Base-by-base conservation (phyloP, 2,797 vertebrate species). In the Centroberyx gerrardi region DNA sequence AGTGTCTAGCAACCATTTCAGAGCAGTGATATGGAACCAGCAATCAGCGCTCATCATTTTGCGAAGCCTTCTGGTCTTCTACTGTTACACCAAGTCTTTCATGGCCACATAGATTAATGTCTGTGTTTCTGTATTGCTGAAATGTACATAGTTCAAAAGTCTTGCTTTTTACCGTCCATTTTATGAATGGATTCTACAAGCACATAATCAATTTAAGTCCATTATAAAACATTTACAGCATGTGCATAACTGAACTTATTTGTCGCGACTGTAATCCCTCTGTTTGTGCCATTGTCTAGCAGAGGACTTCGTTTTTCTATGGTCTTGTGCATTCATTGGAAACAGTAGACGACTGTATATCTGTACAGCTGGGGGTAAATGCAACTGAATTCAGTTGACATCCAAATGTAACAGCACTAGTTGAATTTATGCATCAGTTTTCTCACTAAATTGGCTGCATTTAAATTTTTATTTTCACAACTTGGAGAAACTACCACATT, bases 191-290 rank as follows among this genome's bases (percentile, higher is more conserved):
- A 44, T 44, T 44, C 13, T 44, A 44, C 13, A 44, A 44, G 42
- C 42, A 15, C 42, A 44, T 14, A 44, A 14, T 44, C 9, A 42
- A 42, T 12, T 13, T 1, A 14, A 44, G 9, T 40, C 38, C 38
- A 22, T 22, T 22, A 22, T 22, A 38, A 38, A 8, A 49, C 46
- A 49, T 49, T 49, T 54, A 44, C 64, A 68, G 31, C 54, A 72
- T 8, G 8, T 31, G 1, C 38, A 54, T 62, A 52, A 4, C n/a
- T 0, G 17, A 44, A 52, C 38, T 5, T 28, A 4, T 54, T 33
- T 55, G 42, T 51, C 27, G 13, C 33, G 42, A 22, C 8, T 27
- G 9, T 31, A 48, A 49, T 48, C 27, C 17, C 44, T 15, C 42
- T 33, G 15, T 48, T 31, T 46, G 27, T 29, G 22, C 22, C 18